Conservation (phyloP, 2,797 vertebrate genomes). For the Sebastes kiyomatsui region DNA sequence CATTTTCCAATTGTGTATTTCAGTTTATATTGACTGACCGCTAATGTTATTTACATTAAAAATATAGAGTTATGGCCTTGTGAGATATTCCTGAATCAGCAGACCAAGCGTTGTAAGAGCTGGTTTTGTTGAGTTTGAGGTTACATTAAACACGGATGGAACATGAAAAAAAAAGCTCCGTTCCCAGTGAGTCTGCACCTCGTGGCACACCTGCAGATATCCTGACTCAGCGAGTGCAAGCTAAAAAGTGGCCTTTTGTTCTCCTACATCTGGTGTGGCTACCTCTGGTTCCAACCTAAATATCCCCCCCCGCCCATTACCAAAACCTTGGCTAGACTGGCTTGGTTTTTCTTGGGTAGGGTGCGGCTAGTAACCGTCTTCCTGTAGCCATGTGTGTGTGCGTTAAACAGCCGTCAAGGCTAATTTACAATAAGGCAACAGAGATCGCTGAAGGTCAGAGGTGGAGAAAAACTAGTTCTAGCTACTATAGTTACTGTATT, state of each 20-base stretch:
- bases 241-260: conserved; percentile 58
- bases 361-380: neutral
- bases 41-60: conserved; percentile 53
- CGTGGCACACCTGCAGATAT: conserved; percentile 47
- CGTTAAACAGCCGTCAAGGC: conserved; percentile 43
- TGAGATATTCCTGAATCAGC: conserved; percentile 69
- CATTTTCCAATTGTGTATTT: conserved; percentile 45
- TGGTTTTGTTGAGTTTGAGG: conserved; percentile 39
- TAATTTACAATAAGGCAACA: conserved; percentile 39
- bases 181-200: conserved; percentile 17
- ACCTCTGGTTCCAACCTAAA: conserved; percentile 62
- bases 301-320: neutral
- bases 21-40: conserved; percentile 34
- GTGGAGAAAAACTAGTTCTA: neutral
- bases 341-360: conserved; percentile 4
- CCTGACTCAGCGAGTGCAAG: conserved; percentile 15
- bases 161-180: conserved; percentile 25
- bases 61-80: conserved; percentile 42
- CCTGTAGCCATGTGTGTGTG: conserved; percentile 31
- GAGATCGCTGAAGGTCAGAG: neutral
- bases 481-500: neutral
- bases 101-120: conserved; percentile 22
- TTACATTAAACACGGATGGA: neutral
- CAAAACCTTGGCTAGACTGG: conserved; percentile 8
- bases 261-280: conserved; percentile 43